Evolutionary conservation across 2,797 vertebrate genomes (phyloP).

Genomic region (Phrynocephalus guinanensis): DNA sequence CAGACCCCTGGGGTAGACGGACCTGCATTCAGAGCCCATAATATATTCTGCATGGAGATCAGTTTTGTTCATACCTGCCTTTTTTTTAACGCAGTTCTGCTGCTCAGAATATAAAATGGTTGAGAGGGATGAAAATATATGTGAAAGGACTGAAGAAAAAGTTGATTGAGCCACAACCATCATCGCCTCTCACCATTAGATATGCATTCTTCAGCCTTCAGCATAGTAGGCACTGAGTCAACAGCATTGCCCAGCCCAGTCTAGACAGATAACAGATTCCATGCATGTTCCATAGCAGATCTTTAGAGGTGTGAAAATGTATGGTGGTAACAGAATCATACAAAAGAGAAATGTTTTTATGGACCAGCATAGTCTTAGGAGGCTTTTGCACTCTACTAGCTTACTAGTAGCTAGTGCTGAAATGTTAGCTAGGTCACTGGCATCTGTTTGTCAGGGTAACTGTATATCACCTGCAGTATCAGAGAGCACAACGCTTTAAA

Average conservation of each 20-base stretch:
- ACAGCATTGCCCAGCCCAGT: neutral
- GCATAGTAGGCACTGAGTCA: neutral
- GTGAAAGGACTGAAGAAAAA: neutral
- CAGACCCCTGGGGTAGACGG: neutral
- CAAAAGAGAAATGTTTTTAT: neutral
- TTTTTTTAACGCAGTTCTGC: neutral
- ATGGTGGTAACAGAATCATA: neutral
- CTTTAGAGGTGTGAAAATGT: neutral
- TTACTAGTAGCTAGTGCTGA: no score
- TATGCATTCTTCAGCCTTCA: no score
- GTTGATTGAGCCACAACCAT: neutral
- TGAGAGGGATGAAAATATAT: neutral
- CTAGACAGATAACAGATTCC: neutral
- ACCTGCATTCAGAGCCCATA: neutral
- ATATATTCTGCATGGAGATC: no score
- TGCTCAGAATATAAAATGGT: neutral
- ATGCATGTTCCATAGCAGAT: neutral
- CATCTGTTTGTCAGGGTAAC: no score
- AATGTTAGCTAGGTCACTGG: no score
- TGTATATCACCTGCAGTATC: no score
- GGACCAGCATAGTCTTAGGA: neutral
- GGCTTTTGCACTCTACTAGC: no score
- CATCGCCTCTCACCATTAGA: neutral
- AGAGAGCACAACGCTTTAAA: no score
- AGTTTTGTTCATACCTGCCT: neutral